Conservation (phyloP, 1,140 invertebrate species). For the Artemia franciscana region DNA sequence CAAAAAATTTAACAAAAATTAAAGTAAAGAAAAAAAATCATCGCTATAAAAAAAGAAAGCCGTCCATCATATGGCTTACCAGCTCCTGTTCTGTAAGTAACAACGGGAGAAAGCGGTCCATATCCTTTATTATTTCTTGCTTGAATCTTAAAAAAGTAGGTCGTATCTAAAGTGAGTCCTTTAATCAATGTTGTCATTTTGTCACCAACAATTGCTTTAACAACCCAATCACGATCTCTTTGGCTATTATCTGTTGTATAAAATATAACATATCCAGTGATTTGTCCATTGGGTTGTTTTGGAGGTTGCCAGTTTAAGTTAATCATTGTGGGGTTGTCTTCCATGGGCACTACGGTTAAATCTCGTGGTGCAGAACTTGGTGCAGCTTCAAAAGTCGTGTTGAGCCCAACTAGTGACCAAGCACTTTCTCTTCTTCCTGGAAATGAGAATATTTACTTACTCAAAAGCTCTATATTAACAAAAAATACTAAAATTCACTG, state of each 20-base stretch:
- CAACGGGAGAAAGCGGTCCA: constrained; percentile 54
- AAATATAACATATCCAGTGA: constrained; percentile 72
- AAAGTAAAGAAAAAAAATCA: neutral
- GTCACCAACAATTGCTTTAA: constrained; percentile 61
- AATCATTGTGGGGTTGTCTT: constrained; percentile 38
- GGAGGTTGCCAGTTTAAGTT: constrained; percentile 73
- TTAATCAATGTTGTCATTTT: constrained; percentile 50
- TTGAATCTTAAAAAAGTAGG: constrained; percentile 87
- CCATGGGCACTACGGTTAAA: constrained; percentile 42
- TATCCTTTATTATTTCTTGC: constrained; percentile 65
- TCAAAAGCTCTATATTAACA: too few relatives aligned
- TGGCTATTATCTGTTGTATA: constrained; percentile 63
- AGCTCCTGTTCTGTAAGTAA: constrained; percentile 48
- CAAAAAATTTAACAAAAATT: constrained; percentile 2
- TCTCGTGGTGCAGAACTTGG: constrained; percentile 39
- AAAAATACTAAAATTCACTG: too few relatives aligned
- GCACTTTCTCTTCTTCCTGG: constrained; percentile 57
- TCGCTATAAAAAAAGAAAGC: neutral
- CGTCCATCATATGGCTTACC: constrained; percentile 32
- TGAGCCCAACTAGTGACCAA: constrained; percentile 79
- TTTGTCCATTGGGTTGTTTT: constrained; percentile 57
- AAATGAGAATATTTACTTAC: too few relatives aligned
- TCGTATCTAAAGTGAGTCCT: constrained; percentile 53
- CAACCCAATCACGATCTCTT: constrained; percentile 58
- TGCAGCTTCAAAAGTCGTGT: constrained; percentile 59